These are phyloP conservation scores for Diabrotica virgifera DNA, from an alignment of 1,140 invertebrate genomes.

Conservation along the genomic window DNA sequence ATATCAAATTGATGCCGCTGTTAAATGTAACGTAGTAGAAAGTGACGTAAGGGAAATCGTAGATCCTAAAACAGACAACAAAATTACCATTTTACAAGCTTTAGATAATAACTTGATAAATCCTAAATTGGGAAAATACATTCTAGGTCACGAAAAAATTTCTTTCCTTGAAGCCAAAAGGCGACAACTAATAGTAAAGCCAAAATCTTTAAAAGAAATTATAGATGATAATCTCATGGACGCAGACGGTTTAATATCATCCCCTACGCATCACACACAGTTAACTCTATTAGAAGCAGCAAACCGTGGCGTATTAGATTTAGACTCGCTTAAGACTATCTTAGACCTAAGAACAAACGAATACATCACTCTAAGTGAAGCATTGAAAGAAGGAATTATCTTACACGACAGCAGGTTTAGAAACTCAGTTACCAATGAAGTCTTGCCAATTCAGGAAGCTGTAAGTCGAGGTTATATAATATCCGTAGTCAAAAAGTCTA, in stretches of 20 bases:
- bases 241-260: conserved; percentile 72
- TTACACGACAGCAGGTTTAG: conserved; percentile 68
- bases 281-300: conserved; percentile 82
- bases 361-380: conserved; percentile 79
- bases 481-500: conserved; percentile 80
- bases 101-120: conserved; percentile 74
- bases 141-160: conserved; percentile 77
- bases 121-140: conserved; percentile 73
- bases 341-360: conserved; percentile 75
- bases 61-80: conserved; percentile 70
- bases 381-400: conserved; percentile 75
- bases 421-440: conserved; percentile 68
- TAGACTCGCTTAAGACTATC: conserved; percentile 76
- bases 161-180: conserved; percentile 76
- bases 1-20: conserved; percentile 75
- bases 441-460: conserved; percentile 74
- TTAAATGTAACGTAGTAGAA: conserved; percentile 73
- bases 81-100: conserved; percentile 79
- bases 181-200: conserved; percentile 78
- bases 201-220: conserved; percentile 85
- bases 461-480: conserved; percentile 84
- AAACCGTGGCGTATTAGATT: conserved; percentile 79
- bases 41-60: conserved; percentile 75
- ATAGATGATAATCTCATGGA: conserved; percentile 78
- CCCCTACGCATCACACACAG: conserved; percentile 71